Conservation (phyloP, 2,113 vertebrate genomes). For the Phoxinus phoxinus region DNA sequence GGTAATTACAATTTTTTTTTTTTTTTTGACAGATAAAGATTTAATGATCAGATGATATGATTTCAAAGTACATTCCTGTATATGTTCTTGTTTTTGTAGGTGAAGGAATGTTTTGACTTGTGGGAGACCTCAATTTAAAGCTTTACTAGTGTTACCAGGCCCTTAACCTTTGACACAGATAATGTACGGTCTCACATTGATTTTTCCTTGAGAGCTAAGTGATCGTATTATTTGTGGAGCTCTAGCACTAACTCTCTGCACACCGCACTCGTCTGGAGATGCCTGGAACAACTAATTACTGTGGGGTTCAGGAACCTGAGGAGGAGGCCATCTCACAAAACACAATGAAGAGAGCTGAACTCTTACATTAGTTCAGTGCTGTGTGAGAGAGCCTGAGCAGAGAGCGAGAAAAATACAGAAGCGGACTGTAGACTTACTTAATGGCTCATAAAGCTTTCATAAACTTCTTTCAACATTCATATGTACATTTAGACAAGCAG, state of each 20-base stretch:
- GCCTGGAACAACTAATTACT: conserved; percentile 2
- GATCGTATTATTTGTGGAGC: neutral
- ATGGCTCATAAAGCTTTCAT: conserved; percentile 1
- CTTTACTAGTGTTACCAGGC: neutral
- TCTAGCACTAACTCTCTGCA: neutral
- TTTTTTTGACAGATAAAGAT: neutral
- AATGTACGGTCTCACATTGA: conserved; percentile 12
- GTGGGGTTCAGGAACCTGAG: conserved; percentile 2
- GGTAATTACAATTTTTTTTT: too few relatives aligned
- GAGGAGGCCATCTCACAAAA: neutral
- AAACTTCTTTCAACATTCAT: conserved; percentile 17
- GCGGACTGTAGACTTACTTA: neutral
- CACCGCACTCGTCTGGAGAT: neutral
- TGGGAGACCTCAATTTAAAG: neutral
- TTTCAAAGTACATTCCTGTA: neutral
- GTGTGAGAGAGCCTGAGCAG: neutral
- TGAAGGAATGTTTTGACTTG: neutral
- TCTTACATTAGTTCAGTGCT: neutral
- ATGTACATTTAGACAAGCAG: conserved; percentile 2
- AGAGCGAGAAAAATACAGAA: neutral
- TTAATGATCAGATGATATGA: neutral
- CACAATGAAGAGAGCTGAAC: neutral
- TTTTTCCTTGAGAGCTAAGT: neutral
- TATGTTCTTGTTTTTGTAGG: neutral
- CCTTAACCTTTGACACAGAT: neutral